These are phyloP conservation scores for Philhelius pedissequus DNA, from an alignment of 2,888 invertebrate genomes.

Conservation along the genomic window DNA sequence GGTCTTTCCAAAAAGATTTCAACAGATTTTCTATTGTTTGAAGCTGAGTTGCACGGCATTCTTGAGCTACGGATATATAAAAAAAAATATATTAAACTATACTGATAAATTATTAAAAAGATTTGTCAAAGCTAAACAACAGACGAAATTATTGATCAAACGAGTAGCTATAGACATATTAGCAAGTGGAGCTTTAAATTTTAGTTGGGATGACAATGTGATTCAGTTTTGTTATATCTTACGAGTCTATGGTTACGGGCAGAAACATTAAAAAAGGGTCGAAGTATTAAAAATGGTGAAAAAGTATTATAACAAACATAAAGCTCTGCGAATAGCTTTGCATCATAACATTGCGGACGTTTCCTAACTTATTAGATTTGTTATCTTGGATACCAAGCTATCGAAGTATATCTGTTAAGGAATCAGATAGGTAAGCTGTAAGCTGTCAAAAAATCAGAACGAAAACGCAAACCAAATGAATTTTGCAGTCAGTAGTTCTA, in stretches of 20 bases:
- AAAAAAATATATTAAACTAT: neutral
- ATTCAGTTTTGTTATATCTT: neutral
- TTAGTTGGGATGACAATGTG: constrained; percentile 27
- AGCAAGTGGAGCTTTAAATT: neutral
- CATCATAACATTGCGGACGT: no score
- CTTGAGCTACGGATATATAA: neutral
- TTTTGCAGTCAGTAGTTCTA: no score
- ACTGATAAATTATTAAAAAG: constrained; percentile 1
- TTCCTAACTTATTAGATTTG: no score
- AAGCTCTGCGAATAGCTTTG: no score
- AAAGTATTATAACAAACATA: no score
- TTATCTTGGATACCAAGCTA: no score
- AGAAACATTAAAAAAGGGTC: neutral
- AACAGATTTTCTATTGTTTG: neutral
- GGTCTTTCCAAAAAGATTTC: constrained; percentile 1
- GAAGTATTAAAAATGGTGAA: neutral
- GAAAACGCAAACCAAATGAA: no score
- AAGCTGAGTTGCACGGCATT: constrained; percentile 6
- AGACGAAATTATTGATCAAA: constrained; percentile 55
- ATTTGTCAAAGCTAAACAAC: constrained; percentile 23
- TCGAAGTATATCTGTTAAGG: no score
- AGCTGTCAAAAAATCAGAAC: no score
- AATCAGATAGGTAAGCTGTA: no score
- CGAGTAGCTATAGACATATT: constrained; percentile 2
- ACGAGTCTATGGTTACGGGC: constrained; percentile 10